Evolutionary conservation across 1,140 invertebrate genomes (phyloP).

Genomic region (Micrasema longulum): DNA sequence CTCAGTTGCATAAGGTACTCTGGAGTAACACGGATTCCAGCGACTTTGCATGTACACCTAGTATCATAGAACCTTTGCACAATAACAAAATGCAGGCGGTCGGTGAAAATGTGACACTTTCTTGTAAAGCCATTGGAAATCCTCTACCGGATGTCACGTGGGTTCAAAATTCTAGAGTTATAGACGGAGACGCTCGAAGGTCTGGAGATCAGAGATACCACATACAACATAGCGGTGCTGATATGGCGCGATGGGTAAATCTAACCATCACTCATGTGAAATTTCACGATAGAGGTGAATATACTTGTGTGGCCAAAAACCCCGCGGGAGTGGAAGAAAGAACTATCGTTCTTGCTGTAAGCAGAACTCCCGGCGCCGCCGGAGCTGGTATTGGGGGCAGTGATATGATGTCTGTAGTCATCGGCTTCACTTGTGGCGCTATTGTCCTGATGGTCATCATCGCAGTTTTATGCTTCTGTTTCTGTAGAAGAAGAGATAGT

Average conservation of each 20-base stretch:
- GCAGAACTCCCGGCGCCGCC: conserved; percentile 64
- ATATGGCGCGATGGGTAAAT: conserved; percentile 76
- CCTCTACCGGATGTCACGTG: conserved; percentile 81
- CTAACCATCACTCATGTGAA: conserved; percentile 79
- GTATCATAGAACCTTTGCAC: conserved; percentile 71
- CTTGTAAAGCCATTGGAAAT: conserved; percentile 81
- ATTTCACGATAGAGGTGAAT: conserved; percentile 85
- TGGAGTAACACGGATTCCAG: conserved; percentile 79
- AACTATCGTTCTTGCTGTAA: conserved; percentile 76
- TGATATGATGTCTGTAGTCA: conserved; percentile 66
- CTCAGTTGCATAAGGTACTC: conserved; percentile 72
- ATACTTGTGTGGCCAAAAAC: conserved; percentile 89
- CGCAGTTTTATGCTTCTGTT: conserved; percentile 75
- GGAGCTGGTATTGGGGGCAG: conserved; percentile 62
- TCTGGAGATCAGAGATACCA: conserved; percentile 65
- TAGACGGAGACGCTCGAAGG: conserved; percentile 69
- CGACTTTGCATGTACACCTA: conserved; percentile 87
- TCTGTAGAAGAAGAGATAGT: conserved; percentile 70
- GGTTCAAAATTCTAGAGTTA: conserved; percentile 75
- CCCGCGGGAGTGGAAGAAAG: conserved; percentile 83
- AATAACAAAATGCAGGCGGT: conserved; percentile 69
- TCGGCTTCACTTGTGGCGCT: conserved; percentile 67
- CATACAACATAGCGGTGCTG: conserved; percentile 63
- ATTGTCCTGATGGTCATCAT: conserved; percentile 73
- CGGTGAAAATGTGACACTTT: conserved; percentile 78